A percentile compares a stretch with the other conserved stretches of the same genome.
phyloP scores from a whole-genome alignment of 2,888 invertebrate species.

The Harpagoxenus sublaevis region DNA sequence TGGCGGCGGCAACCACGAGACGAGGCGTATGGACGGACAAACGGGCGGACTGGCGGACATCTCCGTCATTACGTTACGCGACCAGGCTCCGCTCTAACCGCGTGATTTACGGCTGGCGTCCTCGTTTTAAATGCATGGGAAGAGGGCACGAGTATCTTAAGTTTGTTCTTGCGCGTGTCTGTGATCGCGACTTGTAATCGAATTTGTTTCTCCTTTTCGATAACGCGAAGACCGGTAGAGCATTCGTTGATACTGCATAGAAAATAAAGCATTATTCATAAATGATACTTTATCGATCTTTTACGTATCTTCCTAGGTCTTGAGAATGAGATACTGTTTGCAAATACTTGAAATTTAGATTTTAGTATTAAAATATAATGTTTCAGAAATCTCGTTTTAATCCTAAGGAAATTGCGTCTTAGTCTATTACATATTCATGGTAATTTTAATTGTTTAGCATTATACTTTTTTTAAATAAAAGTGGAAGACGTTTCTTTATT shows the following conservation, averaged over 20 bases:
- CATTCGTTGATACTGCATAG: background rate
- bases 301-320: background rate
- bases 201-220: conserved; percentile 53
- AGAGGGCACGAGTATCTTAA: conserved; percentile 31
- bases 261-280: background rate
- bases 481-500: background rate
- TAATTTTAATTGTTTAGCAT: background rate
- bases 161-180: conserved; percentile 52
- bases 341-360: background rate
- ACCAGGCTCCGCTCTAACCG: conserved; percentile 65
- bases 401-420: background rate
- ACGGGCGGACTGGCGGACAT: conserved; percentile 61
- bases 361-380: background rate
- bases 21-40: conserved; percentile 58
- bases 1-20: conserved; percentile 52
- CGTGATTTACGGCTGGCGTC: conserved; percentile 71
- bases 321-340: background rate
- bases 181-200: conserved; percentile 9
- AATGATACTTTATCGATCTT: background rate
- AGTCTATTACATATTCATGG: background rate
- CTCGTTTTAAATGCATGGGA: conserved; percentile 71
- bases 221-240: background rate
- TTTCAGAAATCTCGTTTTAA: background rate
- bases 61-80: conserved; percentile 66
- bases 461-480: background rate